Conservation (phyloP, 2,113 vertebrate genomes). For the Passerina amoena region DNA sequence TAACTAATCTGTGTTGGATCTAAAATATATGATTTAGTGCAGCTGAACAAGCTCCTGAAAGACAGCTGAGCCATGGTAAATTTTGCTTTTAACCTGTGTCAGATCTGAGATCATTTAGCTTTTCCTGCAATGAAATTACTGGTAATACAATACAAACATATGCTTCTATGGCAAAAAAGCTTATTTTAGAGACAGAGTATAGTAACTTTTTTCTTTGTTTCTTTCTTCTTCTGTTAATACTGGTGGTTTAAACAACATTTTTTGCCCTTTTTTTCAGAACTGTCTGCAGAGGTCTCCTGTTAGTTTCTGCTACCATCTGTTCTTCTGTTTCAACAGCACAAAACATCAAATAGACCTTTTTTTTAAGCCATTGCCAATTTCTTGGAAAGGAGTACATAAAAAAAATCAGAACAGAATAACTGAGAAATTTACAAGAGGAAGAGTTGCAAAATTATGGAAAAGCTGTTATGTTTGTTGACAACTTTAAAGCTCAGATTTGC, state of each 20-base stretch:
- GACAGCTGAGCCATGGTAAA: background rate
- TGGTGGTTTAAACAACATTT: background rate
- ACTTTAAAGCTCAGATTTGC: conserved; percentile 12
- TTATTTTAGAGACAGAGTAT: background rate
- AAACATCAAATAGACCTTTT: background rate
- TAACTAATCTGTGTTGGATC: background rate
- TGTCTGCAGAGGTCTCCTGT: background rate
- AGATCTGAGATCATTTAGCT: background rate
- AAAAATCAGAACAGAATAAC: background rate
- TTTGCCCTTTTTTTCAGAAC: background rate
- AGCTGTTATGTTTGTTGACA: conserved; percentile 26
- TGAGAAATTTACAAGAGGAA: background rate
- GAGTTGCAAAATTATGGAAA: background rate
- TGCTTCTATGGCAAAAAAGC: background rate
- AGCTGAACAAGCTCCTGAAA: background rate
- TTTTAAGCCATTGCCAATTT: background rate
- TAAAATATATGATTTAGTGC: background rate
- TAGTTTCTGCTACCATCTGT: conserved; percentile 20
- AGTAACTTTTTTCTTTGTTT: background rate
- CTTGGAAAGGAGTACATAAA: background rate
- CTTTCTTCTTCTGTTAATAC: background rate
- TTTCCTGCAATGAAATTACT: background rate
- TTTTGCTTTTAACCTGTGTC: background rate
- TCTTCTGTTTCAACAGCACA: conserved; percentile 13
- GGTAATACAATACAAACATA: background rate